Base-by-base conservation (phyloP, 2,113 vertebrate species). In the Seriola dumerili region DNA sequence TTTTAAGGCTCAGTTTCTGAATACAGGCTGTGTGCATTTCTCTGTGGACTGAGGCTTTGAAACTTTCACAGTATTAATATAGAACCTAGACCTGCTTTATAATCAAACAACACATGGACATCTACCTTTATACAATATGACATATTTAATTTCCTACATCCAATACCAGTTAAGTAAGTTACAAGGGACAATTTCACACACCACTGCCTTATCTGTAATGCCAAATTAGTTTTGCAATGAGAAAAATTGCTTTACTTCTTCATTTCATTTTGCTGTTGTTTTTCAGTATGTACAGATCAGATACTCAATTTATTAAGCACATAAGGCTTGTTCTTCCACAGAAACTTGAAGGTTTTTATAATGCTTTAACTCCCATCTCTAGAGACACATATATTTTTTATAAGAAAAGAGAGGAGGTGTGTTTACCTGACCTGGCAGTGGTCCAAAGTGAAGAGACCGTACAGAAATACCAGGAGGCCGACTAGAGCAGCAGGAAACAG, bases 401-500 rank as follows among this genome's bases (percentile, higher is more conserved):
- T 57, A 4, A 72, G n/a, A 69, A 62, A 42, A 85, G 13, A 52
- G 76, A 67, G 10, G 62, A 63, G 61, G 62, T 55, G 76, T 92
- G 44, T 0, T 89, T 97, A 99, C 98, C 97, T 98, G 96, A 98
- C 97, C 95, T 97, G 96, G 94, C 96, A 98, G 92, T 97, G 95
- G 87, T 97, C 96, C 94, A 98, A 82, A 46, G 97, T 98, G 83
- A 96, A 97, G 89, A 97, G 74, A 75, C 98, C 98, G 0, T 99
- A 99, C 78, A 99, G 88, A 88, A 99, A 99, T 83, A 99, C 98
- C 64, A 97, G 94, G 8, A 98, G 76, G 67, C 98, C 98, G 17
- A 99, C 97, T 83, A 99, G 93, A 38, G 98, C 98, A 14, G 98
- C 97, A 70, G 98, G 97, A 90, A 99, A 97, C 86, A 99, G 95